Evolutionary conservation across 2,888 invertebrate species (phyloP).

Genomic region (Azorinus chamasolen): DNA sequence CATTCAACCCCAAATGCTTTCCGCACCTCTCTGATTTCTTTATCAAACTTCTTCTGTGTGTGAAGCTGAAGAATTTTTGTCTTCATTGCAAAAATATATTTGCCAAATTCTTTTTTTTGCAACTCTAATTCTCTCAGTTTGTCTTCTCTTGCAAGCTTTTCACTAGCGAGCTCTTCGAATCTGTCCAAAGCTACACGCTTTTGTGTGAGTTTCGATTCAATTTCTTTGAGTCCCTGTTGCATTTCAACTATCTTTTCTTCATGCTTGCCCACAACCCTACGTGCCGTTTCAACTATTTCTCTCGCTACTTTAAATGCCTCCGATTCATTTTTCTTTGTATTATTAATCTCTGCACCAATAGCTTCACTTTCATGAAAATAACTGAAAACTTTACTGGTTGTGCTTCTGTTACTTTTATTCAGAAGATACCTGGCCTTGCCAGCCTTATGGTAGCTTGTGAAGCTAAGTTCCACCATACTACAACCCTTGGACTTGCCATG

Average conservation of each 20-base stretch:
- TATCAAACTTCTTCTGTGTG: constrained; percentile 41
- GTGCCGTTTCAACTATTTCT: constrained; percentile 34
- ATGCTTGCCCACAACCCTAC: constrained; percentile 16
- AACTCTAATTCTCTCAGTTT: constrained; percentile 68
- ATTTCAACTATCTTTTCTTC: constrained; percentile 31
- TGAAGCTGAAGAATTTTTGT: constrained; percentile 38
- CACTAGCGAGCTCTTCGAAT: constrained; percentile 41
- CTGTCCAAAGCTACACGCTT: constrained; percentile 33
- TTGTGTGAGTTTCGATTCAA: constrained; percentile 11
- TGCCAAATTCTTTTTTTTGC: constrained; percentile 70
- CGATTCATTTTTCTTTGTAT: neutral
- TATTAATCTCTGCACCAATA: constrained; percentile 1
- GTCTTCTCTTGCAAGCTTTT: constrained; percentile 60
- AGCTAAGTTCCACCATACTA: constrained; percentile 4
- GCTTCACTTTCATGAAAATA: constrained; percentile 34
- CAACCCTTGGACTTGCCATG: neutral
- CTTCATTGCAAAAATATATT: constrained; percentile 47
- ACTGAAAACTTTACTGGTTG: constrained; percentile 32
- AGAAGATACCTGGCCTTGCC: constrained; percentile 16
- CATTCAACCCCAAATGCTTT: constrained; percentile 75
- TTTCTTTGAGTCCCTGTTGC: constrained; percentile 1
- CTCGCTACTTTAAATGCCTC: constrained; percentile 4
- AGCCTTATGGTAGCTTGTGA: constrained; percentile 26
- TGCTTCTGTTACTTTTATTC: constrained; percentile 36
- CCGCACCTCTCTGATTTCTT: constrained; percentile 47